Evolutionary conservation across 2,888 invertebrate genomes (phyloP).

Genomic region (Arenicola marina): DNA sequence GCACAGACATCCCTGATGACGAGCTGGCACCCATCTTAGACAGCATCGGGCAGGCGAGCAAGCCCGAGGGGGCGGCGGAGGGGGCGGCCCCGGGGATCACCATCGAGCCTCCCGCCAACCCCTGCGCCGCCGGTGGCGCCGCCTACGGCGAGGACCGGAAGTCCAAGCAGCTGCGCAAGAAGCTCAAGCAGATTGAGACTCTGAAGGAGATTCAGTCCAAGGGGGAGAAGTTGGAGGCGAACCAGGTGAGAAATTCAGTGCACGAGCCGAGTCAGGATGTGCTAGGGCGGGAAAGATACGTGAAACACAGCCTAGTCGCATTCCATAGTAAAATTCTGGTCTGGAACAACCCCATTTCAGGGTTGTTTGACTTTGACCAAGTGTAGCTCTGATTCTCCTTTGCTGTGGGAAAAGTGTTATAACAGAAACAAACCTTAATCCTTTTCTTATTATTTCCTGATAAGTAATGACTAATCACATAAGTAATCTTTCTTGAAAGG

Average conservation of each 20-base stretch:
- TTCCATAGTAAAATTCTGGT: no score
- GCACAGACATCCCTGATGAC: conserved; percentile 10
- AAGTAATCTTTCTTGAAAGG: no score
- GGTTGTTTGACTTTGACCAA: no score
- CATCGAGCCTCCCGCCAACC: background rate
- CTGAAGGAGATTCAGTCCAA: conserved; percentile 9
- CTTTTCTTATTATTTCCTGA: no score
- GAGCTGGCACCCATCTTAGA: conserved; percentile 10
- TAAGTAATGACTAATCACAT: no score
- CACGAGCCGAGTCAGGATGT: background rate
- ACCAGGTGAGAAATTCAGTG: conserved; percentile 6
- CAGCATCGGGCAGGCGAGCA: background rate
- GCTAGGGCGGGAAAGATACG: no score
- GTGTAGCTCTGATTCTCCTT: no score
- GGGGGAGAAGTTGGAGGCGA: conserved; percentile 12
- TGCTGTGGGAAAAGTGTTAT: no score
- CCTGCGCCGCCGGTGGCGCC: conserved; percentile 18
- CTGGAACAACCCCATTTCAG: no score
- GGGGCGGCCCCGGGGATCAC: background rate
- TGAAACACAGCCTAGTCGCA: no score
- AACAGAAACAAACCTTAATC: no score
- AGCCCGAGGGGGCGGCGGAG: background rate
- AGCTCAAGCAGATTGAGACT: conserved; percentile 13
- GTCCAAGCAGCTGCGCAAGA: conserved; percentile 10
- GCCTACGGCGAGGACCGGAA: background rate